phyloP scores from a whole-genome alignment of 2,888 invertebrate genomes.

The Merodon equestris region DNA sequence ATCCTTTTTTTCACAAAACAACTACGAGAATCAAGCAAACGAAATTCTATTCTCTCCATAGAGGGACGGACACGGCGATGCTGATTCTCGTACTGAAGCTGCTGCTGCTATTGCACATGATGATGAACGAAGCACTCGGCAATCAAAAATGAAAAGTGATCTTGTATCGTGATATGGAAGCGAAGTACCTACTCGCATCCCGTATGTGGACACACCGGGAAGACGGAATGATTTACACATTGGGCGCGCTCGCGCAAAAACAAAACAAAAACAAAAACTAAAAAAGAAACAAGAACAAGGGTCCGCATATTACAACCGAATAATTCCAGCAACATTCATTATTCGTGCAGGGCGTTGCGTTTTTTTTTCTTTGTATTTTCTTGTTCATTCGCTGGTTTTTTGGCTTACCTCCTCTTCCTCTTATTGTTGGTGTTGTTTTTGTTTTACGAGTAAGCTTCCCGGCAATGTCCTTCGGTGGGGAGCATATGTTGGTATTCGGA shows the following conservation, averaged over 20 bases:
- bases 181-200: slow-evolving; percentile 26
- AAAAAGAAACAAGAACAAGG: slow-evolving; percentile 47
- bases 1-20: slow-evolving; percentile 50
- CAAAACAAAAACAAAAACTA: slow-evolving; percentile 2
- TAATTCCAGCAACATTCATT: slow-evolving; percentile 66
- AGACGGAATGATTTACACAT: slow-evolving; percentile 66
- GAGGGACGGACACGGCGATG: too few species aligned
- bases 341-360: slow-evolving; percentile 60
- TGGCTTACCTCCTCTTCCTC: too few species aligned
- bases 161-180: slow-evolving; percentile 69
- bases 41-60: slow-evolving; percentile 54
- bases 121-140: slow-evolving; percentile 67
- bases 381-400: background rate
- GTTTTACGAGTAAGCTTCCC: slow-evolving; percentile 9
- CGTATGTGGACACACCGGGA: slow-evolving; percentile 63
- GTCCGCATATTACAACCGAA: slow-evolving; percentile 67
- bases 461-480: slow-evolving; percentile 53
- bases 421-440: background rate
- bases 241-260: slow-evolving; percentile 61
- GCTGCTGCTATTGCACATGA: slow-evolving; percentile 40
- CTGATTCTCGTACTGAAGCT: too few species aligned
- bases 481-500: slow-evolving; percentile 56
- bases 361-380: slow-evolving; percentile 18
- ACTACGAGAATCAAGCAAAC: slow-evolving; percentile 14
- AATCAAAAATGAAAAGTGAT: slow-evolving; percentile 69